phyloP scores from a whole-genome alignment of 1,140 invertebrate species.

The Aphis craccivora region DNA sequence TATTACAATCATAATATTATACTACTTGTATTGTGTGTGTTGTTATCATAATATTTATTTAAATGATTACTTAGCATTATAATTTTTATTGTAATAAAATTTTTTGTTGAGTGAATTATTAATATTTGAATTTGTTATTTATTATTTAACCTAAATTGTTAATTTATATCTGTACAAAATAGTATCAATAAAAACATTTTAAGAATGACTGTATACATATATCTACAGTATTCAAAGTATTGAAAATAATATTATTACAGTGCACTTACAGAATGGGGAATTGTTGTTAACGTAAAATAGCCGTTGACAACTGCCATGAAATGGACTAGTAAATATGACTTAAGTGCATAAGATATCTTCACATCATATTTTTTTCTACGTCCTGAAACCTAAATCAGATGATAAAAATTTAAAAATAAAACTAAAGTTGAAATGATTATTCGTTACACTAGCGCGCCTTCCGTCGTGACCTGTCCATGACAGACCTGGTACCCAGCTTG shows the following conservation, averaged over 20 bases:
- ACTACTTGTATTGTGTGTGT: background rate
- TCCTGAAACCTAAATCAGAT: constrained; percentile 17
- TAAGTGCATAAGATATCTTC: constrained; percentile 73
- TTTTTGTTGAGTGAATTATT: constrained; percentile 64
- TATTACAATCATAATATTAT: background rate
- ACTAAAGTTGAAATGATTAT: background rate
- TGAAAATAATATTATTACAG: background rate
- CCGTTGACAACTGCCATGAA: constrained; percentile 73
- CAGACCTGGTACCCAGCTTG: constrained; percentile 85
- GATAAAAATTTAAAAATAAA: background rate
- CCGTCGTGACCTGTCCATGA: constrained; percentile 80
- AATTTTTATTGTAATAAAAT: constrained; percentile 67
- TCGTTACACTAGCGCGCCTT: constrained; percentile 75
- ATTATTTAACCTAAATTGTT: background rate
- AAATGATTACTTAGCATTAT: background rate
- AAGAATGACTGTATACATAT: background rate
- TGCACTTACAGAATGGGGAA: constrained; percentile 2
- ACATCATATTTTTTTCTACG: constrained; percentile 75
- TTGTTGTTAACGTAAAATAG: constrained; percentile 64
- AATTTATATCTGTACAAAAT: background rate
- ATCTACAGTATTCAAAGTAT: background rate
- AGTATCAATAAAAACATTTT: background rate
- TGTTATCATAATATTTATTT: constrained; percentile 20
- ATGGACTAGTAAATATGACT: constrained; percentile 74
- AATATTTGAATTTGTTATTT: constrained; percentile 24